Conservation (phyloP, 1,140 invertebrate species). For the Thaumatotibia leucotreta region DNA sequence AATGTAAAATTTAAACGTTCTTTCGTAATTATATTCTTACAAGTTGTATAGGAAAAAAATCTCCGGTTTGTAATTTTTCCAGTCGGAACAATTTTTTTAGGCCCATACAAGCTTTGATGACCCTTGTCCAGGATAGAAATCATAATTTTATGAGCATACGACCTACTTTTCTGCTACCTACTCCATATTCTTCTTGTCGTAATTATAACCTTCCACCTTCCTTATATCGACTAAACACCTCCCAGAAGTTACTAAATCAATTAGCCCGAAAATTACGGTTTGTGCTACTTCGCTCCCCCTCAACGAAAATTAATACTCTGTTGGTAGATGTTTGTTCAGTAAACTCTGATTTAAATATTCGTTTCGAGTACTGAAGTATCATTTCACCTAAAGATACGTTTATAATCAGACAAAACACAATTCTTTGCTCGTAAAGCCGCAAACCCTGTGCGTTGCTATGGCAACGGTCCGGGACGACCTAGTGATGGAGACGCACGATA, state of each 20-base stretch:
- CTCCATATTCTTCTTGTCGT: too few relatives aligned
- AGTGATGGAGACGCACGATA: not conserved
- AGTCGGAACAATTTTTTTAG: too few relatives aligned
- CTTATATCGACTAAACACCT: not conserved
- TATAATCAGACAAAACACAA: not conserved
- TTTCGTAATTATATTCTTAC: too few relatives aligned
- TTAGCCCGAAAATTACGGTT: not conserved
- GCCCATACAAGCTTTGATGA: too few relatives aligned
- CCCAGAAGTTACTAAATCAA: slow-evolving; percentile 4
- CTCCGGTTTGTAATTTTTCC: too few relatives aligned
- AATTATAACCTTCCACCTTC: not conserved
- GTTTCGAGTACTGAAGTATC: not conserved
- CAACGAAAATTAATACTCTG: not conserved
- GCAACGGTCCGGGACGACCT: slow-evolving; percentile 10
- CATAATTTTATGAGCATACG: too few relatives aligned
- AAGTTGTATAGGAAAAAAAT: too few relatives aligned
- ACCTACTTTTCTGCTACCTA: too few relatives aligned
- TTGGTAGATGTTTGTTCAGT: not conserved
- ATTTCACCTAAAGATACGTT: not conserved
- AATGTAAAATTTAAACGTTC: too few relatives aligned
- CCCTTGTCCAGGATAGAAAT: too few relatives aligned
- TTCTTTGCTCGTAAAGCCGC: not conserved
- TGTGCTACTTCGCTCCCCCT: not conserved
- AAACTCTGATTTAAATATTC: not conserved
- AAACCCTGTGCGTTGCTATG: not conserved